Evolutionary conservation across 1,140 invertebrate species (phyloP), one percentile per base, ranked within the genome.

Genomic region (Anadara kagoshimensis): DNA sequence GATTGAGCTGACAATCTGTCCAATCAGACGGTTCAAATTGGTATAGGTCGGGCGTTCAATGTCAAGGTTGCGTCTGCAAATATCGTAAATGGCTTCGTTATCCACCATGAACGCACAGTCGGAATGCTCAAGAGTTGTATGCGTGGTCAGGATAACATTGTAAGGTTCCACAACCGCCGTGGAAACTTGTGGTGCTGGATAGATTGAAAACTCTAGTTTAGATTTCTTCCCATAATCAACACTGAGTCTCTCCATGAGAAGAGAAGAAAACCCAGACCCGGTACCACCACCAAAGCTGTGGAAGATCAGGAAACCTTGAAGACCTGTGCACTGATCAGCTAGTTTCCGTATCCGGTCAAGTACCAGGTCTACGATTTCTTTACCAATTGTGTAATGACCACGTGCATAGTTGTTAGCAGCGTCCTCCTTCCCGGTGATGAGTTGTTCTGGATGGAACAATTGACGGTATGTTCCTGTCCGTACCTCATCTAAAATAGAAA

Each of bases 81-180:
- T 96, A 85, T 96, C 95, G 78, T 96, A 96, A 83, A 97, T 96
- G 74, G 94, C 95, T 87, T 96, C 95, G 85, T 93, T 95, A 89
- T 95, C 82, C 53, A 85, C 81, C 80, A 85, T 82, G 63, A 85
- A 83, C 29, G 82, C 76, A 49, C 84, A 85, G 65, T 85, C 83
- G 5, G 81, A 78, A 65, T 83, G 80, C 49, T 82, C 83, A 20
- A 85, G 57, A 29, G 88, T 89, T 18, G 86, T 88, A 66, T 89
- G 88, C 11, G 88, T 89, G n/a, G 87, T 88, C 41, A 83, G 41
- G 67, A 96, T 90, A 0, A 95, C 93, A 36, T 95, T 95, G 86
- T 96, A 96, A 77, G 96, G 94, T 45, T 78, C 88, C 36, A 89
- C 88, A 44, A 89, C 86, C 45, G 87, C 87, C 24, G 88, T 89